These are phyloP conservation scores for honey bee (Apis mellifera) DNA, from an alignment of 1,140 invertebrate genomes.

Conservation along the genomic window Amel_HAv3.1 CM009931.2:4247001-4247500, in stretches of 20 bases:
- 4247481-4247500: background rate
- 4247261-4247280: background rate
- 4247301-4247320: background rate
- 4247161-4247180: too few species aligned
- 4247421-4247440: conserved; percentile 20
- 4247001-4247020: too few species aligned
- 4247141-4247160: too few species aligned
- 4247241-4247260: background rate
- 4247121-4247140: too few species aligned
- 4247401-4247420: background rate
- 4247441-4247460: conserved; percentile 22
- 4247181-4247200: too few species aligned
- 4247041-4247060: too few species aligned
- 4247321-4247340: background rate
- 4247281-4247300: background rate
- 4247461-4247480: conserved; percentile 6
- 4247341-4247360: background rate
- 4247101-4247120: too few species aligned
- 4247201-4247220: too few species aligned
- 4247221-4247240: too few species aligned
- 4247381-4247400: background rate
- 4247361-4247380: conserved; percentile 21
- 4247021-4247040: too few species aligned
- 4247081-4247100: too few species aligned
- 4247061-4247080: too few species aligned